These are phyloP conservation scores for Sebastes matsubarae DNA, from an alignment of 2,797 vertebrate species.

Conservation along the genomic window DNA sequence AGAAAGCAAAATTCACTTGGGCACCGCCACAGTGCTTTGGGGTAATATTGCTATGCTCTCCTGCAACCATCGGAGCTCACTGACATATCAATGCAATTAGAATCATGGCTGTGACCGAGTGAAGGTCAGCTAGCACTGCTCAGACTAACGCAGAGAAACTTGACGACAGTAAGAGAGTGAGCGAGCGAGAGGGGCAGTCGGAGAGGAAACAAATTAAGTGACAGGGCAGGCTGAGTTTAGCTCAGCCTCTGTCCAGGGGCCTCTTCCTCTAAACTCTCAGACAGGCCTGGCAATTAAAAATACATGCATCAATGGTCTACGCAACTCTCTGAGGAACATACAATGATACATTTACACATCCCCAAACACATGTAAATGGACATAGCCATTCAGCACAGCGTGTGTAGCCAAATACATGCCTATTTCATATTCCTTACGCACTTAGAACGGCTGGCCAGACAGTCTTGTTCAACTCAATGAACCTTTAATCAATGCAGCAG, in stretches of 20 bases:
- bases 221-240: constrained; percentile 72
- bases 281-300: constrained; percentile 87
- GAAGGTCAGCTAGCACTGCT: constrained; percentile 69
- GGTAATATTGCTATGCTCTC: constrained; percentile 61
- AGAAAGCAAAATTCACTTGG: constrained; percentile 50
- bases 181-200: constrained; percentile 38
- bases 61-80: constrained; percentile 56
- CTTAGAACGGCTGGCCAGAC: constrained; percentile 9
- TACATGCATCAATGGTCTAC: constrained; percentile 80
- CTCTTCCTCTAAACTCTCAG: constrained; percentile 49
- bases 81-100: constrained; percentile 79
- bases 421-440: constrained; percentile 26
- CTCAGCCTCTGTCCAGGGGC: constrained; percentile 68
- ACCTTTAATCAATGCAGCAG: constrained; percentile 57
- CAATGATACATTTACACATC: constrained; percentile 55
- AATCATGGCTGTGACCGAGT: constrained; percentile 71
- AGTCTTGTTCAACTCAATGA: constrained; percentile 36
- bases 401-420: constrained; percentile 2
- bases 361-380: constrained; percentile 38
- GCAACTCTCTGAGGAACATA: constrained; percentile 63
- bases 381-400: neutral
- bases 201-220: constrained; percentile 75
- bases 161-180: constrained; percentile 18
- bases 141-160: constrained; percentile 48
- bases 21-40: constrained; percentile 42